Conservation (phyloP, 1,140 invertebrate genomes). For the Dendroctonus valens region DNA sequence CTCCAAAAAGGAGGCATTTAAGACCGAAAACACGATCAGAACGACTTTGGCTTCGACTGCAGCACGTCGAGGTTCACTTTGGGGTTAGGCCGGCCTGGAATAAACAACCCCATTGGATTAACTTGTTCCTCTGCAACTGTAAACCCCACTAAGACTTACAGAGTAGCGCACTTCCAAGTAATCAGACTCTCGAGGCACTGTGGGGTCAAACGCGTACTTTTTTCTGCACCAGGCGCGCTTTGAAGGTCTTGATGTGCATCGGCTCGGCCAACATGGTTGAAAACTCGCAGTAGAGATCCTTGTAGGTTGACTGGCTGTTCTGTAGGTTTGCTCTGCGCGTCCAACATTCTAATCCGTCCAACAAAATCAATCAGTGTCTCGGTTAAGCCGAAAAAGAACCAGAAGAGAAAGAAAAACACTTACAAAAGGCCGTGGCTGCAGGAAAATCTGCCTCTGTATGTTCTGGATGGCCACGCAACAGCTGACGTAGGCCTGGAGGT, state of each 20-base stretch:
- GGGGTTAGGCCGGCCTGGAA: constrained; percentile 45
- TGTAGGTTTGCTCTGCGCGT: constrained; percentile 56
- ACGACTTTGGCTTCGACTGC: constrained; percentile 57
- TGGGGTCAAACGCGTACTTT: constrained; percentile 84
- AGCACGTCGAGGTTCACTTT: constrained; percentile 47
- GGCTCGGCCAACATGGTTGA: constrained; percentile 67
- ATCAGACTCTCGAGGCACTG: constrained; percentile 79
- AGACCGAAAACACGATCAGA: constrained; percentile 88
- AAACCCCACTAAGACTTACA: constrained; percentile 53
- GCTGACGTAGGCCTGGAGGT: constrained; percentile 66
- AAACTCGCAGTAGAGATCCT: constrained; percentile 89
- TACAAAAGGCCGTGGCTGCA: constrained; percentile 83
- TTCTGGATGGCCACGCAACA: constrained; percentile 89
- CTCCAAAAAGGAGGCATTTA: constrained; percentile 83
- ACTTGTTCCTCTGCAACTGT: not conserved
- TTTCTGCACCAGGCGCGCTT: constrained; percentile 74
- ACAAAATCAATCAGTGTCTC: no score
- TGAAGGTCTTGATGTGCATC: constrained; percentile 75
- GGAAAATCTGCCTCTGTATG: constrained; percentile 78
- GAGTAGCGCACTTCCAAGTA: constrained; percentile 87
- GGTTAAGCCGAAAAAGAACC: no score
- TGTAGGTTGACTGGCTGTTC: constrained; percentile 68
- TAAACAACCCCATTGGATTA: not conserved
- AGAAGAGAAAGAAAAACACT: constrained; percentile 46
- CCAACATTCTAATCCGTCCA: no score